Percentiles rank a stretch among this genome's conserved stretches.
Conservation (phyloP, 64 coral and sea anemone species). For the Porites lutea region DNA sequence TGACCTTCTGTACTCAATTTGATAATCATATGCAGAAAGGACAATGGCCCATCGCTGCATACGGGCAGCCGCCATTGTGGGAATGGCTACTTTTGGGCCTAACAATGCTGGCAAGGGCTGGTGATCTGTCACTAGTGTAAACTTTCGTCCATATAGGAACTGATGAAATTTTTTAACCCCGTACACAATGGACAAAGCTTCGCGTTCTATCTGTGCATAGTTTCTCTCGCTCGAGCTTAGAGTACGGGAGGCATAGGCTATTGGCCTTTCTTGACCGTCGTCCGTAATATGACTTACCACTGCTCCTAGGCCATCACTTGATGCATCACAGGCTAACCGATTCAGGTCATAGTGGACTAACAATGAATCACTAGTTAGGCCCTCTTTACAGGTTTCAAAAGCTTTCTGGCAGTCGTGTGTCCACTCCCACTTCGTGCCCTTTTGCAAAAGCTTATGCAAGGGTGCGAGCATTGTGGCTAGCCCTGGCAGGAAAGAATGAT, state of each 20-base stretch:
- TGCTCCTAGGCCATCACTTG: not conserved
- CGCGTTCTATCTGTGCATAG: too few relatives aligned
- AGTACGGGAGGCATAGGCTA: not conserved
- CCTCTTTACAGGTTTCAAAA: slow-evolving; percentile 63
- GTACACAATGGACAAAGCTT: too few relatives aligned
- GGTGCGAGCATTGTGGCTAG: slow-evolving; percentile 68
- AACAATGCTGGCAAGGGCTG: not conserved
- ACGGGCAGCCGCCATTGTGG: too few relatives aligned
- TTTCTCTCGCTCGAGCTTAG: not conserved
- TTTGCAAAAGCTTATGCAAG: slow-evolving; percentile 63
- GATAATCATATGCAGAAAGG: too few relatives aligned
- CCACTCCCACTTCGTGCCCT: slow-evolving; percentile 51
- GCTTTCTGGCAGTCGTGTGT: slow-evolving; percentile 49
- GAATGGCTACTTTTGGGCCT: too few relatives aligned
- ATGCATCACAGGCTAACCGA: not conserved
- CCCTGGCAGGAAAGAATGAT: slow-evolving; percentile 61
- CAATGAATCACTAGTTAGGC: slow-evolving; percentile 67
- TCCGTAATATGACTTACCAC: not conserved
- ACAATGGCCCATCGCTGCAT: too few relatives aligned
- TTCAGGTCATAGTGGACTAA: slow-evolving; percentile 55
- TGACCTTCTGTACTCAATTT: too few relatives aligned
- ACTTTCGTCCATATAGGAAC: too few relatives aligned
- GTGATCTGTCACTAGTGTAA: not conserved
- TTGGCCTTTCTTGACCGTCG: not conserved
- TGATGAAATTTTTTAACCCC: too few relatives aligned